Base-by-base conservation (phyloP, 2,797 vertebrate genomes). In the Ptychadena robeensis region DNA sequence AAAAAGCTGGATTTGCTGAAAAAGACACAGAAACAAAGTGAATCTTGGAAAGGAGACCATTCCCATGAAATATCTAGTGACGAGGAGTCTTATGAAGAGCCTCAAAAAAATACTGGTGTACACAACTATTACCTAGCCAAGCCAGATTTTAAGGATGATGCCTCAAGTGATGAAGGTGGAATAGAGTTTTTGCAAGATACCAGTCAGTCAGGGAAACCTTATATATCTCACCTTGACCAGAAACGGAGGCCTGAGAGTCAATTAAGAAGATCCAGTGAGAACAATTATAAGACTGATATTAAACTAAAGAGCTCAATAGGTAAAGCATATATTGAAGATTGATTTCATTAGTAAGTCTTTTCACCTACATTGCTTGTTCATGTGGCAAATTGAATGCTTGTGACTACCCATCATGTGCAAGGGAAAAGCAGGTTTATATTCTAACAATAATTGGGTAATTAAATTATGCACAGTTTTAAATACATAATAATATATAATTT, bases 1-100 rank as follows among this genome's bases (percentile, higher is more conserved):
- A 70, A 85, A 73, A 85, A 88, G 35, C 25, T 92, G 80, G 85
- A 81, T 73, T 63, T 85, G 9, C 28, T 83, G 14, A 86, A 72
- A 69, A 67, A 74, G 34, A 38, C 11, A 35, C 80, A 86, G 57
- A 59, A 83, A 15, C 10, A 3, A 28, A 83, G 40, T 9, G 30
- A n/a, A 22, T 73, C 7, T 63, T 63, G 53, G 15, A 66, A 74
- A 75, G 34, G 28, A 25, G 38, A 73, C 7, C 1, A 7, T 30
- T 34, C 48, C 0, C 64, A 22, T 57, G 12, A 5, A 27, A 30
- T 73, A 7, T 82, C 25, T 2, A 9, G 84, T 69, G 73, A 85
- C n/a, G 67, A 44, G 9, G 74, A 6, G 0, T 28, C 73, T 3
- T 18, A 61, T 63, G 15, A 25, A 37, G 18, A 63, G 14, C 65